Evolutionary conservation across 2,113 vertebrate species (phyloP), one percentile per base, ranked within the genome.

Genomic region (Haliaeetus leucogaster): DNA sequence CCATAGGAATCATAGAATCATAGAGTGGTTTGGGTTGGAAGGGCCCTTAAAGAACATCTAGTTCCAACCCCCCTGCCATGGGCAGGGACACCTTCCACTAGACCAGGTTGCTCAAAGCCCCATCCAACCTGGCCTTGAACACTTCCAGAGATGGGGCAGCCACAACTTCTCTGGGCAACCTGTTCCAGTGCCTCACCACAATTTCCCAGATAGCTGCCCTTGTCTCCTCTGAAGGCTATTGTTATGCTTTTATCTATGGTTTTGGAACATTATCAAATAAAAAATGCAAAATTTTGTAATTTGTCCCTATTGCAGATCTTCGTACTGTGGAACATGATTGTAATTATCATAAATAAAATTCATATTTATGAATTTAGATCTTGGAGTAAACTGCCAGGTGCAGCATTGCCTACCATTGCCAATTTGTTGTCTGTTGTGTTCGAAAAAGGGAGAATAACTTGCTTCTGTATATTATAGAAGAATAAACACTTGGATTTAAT

Each of bases 281-380:
- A 90, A 98, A 97, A 93, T 94, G 81, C 43, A 42, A 74, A 55
- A 65, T 53, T 89, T 97, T 97, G 73, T 95, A 85, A 91, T 91
- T 97, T 98, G 55, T 95, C 81, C 88, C 94, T 93, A 43, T 96
- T 96, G 86, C 94, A 95, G 68, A 93, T 96, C 91, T 97, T 96
- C 92, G 84, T 71, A 94, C 88, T 94, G 87, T 96, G 95, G 88
- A 86, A 96, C 77, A 63, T 97, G 93, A 94, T 96, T 97, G 91
- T 97, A 95, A 97, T 98, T 97, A 97, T 91, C 86, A 96, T 98
- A 97, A 98, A 93, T 97, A 95, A 97, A 96, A 97, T 98, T 98
- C 95, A 95, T 97, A 97, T 97, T 98, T 98, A 97, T 98, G 95
- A 97, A 95, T 82, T 90, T 85, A 96, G 94, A 96, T 97, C 88